Evolutionary conservation across 2,797 vertebrate species (phyloP), one percentile per base, ranked within the genome.

Genomic region (Parambassis ranga): DNA sequence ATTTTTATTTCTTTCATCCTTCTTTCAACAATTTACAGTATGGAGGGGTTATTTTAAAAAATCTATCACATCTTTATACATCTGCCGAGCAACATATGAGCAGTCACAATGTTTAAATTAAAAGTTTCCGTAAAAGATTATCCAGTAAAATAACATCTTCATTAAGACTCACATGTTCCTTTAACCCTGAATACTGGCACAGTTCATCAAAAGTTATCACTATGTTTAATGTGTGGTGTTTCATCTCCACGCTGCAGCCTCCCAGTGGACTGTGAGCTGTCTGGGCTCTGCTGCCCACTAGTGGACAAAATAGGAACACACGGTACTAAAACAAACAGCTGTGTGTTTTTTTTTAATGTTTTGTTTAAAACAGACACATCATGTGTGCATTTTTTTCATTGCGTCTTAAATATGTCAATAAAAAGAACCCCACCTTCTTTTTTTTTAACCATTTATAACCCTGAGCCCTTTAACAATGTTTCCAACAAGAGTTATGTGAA

Each of bases 381-480:
- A 14, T 50, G 38, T 41, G 15, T 57, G 41, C 75, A 56, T 65
- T 30, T 61, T 62, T 57, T 73, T 67, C 51, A 82, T 10, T 51
- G 22, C 65, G 81, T 36, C 15, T 50, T 82, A 87, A 77, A 86
- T 77, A 82, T 62, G 19, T 56, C 37, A 47, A 65, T 83, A 71
- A 83, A 81, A 86, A 63, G n/a, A 59, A 51, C 50, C 37, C 26
- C 22, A 26, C 7, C 16, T n/a, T n/a, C n/a, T n/a, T n/a, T n/a
- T n/a, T n/a, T 7, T 62, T 73, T 19, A 41, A 31, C 72, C 55
- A 64, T 39, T 64, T 26, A 68, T 22, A 9, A 64, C 11, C 19
- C 38, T 20, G 38, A 68, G 28, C 49, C 47, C 52, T 49, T 56
- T 0, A 62, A 31, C 39, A 56, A 6, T 52, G 14, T 20, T 23